Base-by-base conservation (phyloP, 1,140 invertebrate genomes). In the Hydropsyche tenuis region DNA sequence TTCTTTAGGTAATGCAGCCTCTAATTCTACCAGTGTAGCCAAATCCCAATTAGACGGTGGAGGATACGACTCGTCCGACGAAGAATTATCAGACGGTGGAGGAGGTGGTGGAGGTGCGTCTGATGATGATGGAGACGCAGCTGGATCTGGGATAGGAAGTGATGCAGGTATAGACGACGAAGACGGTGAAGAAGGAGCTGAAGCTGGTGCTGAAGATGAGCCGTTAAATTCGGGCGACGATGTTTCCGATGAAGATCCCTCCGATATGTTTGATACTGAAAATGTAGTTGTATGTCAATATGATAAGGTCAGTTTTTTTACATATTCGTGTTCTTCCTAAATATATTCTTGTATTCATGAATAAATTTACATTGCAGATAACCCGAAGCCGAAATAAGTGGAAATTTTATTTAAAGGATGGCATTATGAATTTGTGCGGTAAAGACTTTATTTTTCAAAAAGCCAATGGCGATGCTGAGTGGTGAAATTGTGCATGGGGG, bases 251-350 rank as follows among this genome's bases (percentile, higher is more conserved):
- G 97, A 98, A 80, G 97, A 99, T 83, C 92, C 95, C 0, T 88
- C 90, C 74, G 96, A 97, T 81, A 87, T 99, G 80, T 99, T 98
- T 86, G 97, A 99, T 80, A 97, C 97, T 62, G 97, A 99, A 76
- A 98, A 99, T 88, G 96, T 99, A 69, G 96, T 99, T 75, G 97
- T 99, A 30, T 99, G 98, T 83, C 98, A 99, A 82, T 99, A 99
- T 88, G 97, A 99, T 85, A 99, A 99, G 88, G 94, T 95, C 85
- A 82, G 68, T 78, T 72, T 18, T 3, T 37, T 37, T 27, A 22
- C 27, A 37, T 4, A 65, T 65, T 62, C 12, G 6, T 20, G 6
- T 62, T 62, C 22, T 51, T 20, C 22, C 22, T 3, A 27, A 60
- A 60, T 23, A 14, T 22, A 60, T 4, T 60, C 1, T 60, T 27